Evolutionary conservation across 2,888 invertebrate genomes (phyloP), one percentile per base, ranked within the genome.

Genomic region (Pammene aurita): DNA sequence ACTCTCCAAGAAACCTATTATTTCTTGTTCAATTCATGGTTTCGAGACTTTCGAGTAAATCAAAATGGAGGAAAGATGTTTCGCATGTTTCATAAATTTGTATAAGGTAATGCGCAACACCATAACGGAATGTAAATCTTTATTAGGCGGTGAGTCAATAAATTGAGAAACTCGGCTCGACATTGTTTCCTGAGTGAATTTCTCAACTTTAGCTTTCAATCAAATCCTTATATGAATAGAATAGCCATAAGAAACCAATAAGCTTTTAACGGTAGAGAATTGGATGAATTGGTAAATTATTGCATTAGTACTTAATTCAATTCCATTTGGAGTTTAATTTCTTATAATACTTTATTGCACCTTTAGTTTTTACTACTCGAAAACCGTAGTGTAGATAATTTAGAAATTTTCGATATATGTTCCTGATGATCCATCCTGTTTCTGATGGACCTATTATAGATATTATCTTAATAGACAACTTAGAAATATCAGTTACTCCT

Each of bases 171-270:
- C 46, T 14, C 16, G 18, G 41, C 16, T 38, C 42, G 50, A n/a
- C 14, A 62, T 41, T 52, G 52, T 52, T 52, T 60, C 46, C 46
- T 35, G 48, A 60, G 46, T 46, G 48, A 35, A 35, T 48, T 48
- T 60, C 60, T 60, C 46, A 60, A 60, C 46, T 35, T 48, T 13
- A 60, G 35, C 60, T 48, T 48, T 60, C 35, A 48, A 60, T 60
- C 60, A 48, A 48, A 48, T 60, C 35, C 60, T 60, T 60, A 46
- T 16, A 60, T 48, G 60, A 48, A 48, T 60, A 48, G 35, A 52
- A 52, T 41, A 41, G 50, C 41, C n/a, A 41, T 52, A 52, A 52
- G 38, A 62, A 41, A 41, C 41, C n/a, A 42, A 58, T 58, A 44
- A 58, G 58, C 26, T 44, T 57, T 44, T 14, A 58, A 26, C 14